These are phyloP conservation scores for Caenorhabditis brenneri DNA, from an alignment of 1,140 invertebrate genomes.

Conservation along the genomic window DNA sequence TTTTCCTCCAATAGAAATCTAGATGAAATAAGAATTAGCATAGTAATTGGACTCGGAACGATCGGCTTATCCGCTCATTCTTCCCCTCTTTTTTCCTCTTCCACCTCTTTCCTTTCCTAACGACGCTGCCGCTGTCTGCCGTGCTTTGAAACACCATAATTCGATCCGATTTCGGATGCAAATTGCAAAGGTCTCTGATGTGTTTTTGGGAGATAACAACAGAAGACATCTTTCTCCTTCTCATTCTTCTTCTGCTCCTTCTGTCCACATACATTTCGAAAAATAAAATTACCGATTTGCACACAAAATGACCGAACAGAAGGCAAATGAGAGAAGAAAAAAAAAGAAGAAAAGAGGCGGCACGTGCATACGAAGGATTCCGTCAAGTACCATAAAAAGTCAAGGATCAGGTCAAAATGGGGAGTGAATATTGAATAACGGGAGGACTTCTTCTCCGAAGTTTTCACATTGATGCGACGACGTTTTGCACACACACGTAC, in stretches of 20 bases:
- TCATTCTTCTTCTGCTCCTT: neutral
- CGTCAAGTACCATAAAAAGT: conserved; percentile 40
- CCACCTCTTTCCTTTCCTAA: neutral
- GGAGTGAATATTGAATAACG: conserved; percentile 30
- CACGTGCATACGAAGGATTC: conserved; percentile 22
- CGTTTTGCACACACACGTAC: conserved; percentile 3
- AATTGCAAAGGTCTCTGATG: conserved; percentile 32
- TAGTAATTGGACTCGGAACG: conserved; percentile 22
- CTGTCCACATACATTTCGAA: neutral
- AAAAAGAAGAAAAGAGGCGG: neutral
- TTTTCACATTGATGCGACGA: neutral
- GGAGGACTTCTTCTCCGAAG: neutral
- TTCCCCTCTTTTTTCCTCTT: neutral
- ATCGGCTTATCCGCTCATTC: conserved; percentile 2
- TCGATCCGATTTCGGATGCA: conserved; percentile 22
- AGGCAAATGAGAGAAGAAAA: neutral
- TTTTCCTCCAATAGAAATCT: neutral
- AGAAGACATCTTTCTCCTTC: neutral
- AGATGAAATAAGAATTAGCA: neutral
- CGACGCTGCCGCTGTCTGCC: neutral
- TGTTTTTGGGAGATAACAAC: neutral
- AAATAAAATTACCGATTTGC: conserved; percentile 8
- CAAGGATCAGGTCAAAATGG: conserved; percentile 33
- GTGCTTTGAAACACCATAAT: conserved; percentile 26
- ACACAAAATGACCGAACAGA: conserved; percentile 32